Conservation (phyloP, 2,888 invertebrate genomes). For the Drosophila meridionalis region DNA sequence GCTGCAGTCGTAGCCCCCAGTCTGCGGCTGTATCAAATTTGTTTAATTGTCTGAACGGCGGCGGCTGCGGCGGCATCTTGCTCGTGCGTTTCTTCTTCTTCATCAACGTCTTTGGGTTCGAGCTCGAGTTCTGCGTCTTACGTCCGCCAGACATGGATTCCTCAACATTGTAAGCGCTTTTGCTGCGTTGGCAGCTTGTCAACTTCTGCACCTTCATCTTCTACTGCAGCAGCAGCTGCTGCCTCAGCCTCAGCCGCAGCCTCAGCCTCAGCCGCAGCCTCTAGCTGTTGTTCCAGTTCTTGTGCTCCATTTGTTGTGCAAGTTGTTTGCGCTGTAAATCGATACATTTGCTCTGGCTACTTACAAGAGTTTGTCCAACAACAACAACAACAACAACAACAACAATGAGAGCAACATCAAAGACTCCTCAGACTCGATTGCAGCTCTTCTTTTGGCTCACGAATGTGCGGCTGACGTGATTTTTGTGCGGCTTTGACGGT, state of each 20-base stretch:
- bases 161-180: slow-evolving; percentile 77
- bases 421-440: slow-evolving; percentile 35
- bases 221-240: slow-evolving; percentile 6
- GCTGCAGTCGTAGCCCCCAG: slow-evolving; percentile 14
- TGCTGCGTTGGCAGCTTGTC: slow-evolving; percentile 77
- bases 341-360: slow-evolving; percentile 77
- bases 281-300: slow-evolving; percentile 62
- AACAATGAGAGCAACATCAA: slow-evolving; percentile 30
- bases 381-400: slow-evolving; percentile 28
- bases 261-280: neutral
- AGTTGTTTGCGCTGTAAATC: slow-evolving; percentile 78
- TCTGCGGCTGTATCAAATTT: slow-evolving; percentile 74
- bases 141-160: slow-evolving; percentile 67
- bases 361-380: slow-evolving; percentile 55
- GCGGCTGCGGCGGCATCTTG: slow-evolving; percentile 47
- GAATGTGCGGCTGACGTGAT: slow-evolving; percentile 70
- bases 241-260: neutral
- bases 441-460: slow-evolving; percentile 56
- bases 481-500: slow-evolving; percentile 72
- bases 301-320: slow-evolving; percentile 70
- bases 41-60: slow-evolving; percentile 71
- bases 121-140: slow-evolving; percentile 26
- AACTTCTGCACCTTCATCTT: slow-evolving; percentile 40
- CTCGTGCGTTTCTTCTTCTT: slow-evolving; percentile 15
- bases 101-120: slow-evolving; percentile 20